These are phyloP conservation scores for Acipenser transmontanus DNA, from an alignment of 2,797 vertebrate species.

Conservation along the genomic window DNA sequence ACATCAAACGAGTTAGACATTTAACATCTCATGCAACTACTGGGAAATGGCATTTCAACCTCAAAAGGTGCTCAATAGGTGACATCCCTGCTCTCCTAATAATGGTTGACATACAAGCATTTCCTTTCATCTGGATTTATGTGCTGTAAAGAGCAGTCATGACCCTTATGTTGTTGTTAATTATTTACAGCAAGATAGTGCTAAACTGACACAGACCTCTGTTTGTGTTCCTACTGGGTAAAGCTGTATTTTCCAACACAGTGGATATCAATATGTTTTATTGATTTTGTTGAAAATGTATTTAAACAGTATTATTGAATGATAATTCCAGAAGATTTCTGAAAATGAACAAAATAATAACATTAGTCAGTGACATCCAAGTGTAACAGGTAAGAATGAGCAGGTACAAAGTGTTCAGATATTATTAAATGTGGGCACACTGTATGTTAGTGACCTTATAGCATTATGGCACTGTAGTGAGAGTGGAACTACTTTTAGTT, in stretches of 20 bases:
- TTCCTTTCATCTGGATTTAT: conserved; percentile 18
- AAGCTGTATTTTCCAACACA: background rate
- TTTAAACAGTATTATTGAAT: too few relatives aligned
- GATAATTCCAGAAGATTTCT: too few relatives aligned
- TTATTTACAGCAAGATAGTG: conserved; percentile 20
- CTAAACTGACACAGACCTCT: conserved; percentile 6
- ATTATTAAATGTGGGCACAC: too few relatives aligned
- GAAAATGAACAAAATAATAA: too few relatives aligned
- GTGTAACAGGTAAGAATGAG: too few relatives aligned
- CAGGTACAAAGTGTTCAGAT: too few relatives aligned
- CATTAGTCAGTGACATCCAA: too few relatives aligned
- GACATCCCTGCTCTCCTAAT: conserved; percentile 14
- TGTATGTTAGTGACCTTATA: too few relatives aligned
- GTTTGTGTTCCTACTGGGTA: background rate
- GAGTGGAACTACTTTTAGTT: too few relatives aligned
- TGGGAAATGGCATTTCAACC: conserved; percentile 14
- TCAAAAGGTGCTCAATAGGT: conserved; percentile 12
- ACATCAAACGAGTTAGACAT: conserved; percentile 22
- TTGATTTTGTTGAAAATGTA: too few relatives aligned
- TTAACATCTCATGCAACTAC: conserved; percentile 26
- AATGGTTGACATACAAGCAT: conserved; percentile 14
- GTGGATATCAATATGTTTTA: background rate
- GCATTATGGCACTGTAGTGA: too few relatives aligned
- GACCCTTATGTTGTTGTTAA: conserved; percentile 22
- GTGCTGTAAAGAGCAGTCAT: conserved; percentile 11